phyloP scores from a whole-genome alignment of 2,113 vertebrate species.

The Chascanopsetta lugubris region DNA sequence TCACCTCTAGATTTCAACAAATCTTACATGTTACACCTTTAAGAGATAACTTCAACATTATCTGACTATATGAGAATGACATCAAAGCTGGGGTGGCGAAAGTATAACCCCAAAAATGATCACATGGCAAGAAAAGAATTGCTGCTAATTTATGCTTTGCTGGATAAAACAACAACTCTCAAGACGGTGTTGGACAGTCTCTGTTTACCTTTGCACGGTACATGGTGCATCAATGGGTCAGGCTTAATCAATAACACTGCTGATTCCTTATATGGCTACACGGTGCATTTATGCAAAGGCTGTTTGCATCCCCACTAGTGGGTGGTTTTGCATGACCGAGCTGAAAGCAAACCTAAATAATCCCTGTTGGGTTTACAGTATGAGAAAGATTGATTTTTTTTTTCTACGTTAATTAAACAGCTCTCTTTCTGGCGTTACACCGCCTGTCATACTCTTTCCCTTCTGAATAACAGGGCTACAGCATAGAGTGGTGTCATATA shows the following conservation, averaged over 20 bases:
- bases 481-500: slow-evolving; percentile 14
- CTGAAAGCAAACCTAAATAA: slow-evolving; percentile 50
- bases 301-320: slow-evolving; percentile 23
- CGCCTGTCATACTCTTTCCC: slow-evolving; percentile 24
- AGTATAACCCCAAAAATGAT: too few species aligned
- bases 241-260: slow-evolving; percentile 13
- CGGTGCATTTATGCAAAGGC: slow-evolving; percentile 33
- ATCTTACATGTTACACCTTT: too few species aligned
- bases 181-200: not conserved
- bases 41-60: too few species aligned
- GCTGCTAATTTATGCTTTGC: not conserved
- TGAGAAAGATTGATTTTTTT: slow-evolving; percentile 50
- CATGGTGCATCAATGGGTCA: not conserved
- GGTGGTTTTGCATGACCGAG: slow-evolving; percentile 59
- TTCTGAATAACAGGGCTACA: not conserved
- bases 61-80: too few species aligned
- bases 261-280: slow-evolving; percentile 3
- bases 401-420: slow-evolving; percentile 40
- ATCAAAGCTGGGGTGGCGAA: too few species aligned
- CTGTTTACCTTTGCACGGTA: not conserved
- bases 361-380: slow-evolving; percentile 35
- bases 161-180: not conserved
- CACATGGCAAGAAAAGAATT: not conserved
- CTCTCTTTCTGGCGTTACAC: slow-evolving; percentile 15
- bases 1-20: too few species aligned